Evolutionary conservation across 2,797 vertebrate species (phyloP).

Genomic region (Micropoecilia bifurca): DNA sequence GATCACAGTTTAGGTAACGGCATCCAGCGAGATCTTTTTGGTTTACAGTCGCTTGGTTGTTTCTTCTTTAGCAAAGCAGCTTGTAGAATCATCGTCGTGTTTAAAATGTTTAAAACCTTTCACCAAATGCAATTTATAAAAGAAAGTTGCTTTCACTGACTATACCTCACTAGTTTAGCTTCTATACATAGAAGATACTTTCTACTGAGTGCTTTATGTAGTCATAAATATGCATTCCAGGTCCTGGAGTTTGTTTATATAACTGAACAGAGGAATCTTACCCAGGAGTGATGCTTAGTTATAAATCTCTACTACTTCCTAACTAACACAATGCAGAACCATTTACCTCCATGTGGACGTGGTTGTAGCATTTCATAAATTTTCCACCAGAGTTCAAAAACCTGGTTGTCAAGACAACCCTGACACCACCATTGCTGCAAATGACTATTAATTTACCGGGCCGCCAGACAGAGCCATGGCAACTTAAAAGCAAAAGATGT

Average conservation of each 20-base stretch:
- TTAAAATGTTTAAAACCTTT: background rate
- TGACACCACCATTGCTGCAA: conserved; percentile 9
- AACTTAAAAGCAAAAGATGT: conserved; percentile 41
- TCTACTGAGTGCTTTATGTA: background rate
- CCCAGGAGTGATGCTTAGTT: background rate
- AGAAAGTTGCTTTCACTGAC: background rate
- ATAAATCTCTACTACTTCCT: background rate
- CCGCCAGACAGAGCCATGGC: conserved; percentile 16
- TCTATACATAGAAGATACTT: background rate
- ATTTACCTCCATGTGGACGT: too few relatives aligned
- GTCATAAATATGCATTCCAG: background rate
- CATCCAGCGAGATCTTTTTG: background rate
- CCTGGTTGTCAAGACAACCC: conserved; percentile 38
- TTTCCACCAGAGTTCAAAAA: conserved; percentile 32
- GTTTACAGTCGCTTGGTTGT: background rate
- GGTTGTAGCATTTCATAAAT: conserved; percentile 18
- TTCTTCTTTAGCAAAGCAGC: background rate
- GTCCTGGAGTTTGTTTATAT: background rate
- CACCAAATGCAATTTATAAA: background rate
- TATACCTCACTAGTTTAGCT: background rate
- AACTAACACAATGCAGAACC: background rate
- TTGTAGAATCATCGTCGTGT: background rate
- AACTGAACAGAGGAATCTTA: background rate
- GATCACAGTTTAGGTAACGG: background rate
- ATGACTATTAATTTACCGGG: conserved; percentile 24